A percentile compares a stretch with the other conserved stretches of the same genome.
Conservation (phyloP, 2,113 vertebrate species). For the Himantopus leucocephalus region DNA sequence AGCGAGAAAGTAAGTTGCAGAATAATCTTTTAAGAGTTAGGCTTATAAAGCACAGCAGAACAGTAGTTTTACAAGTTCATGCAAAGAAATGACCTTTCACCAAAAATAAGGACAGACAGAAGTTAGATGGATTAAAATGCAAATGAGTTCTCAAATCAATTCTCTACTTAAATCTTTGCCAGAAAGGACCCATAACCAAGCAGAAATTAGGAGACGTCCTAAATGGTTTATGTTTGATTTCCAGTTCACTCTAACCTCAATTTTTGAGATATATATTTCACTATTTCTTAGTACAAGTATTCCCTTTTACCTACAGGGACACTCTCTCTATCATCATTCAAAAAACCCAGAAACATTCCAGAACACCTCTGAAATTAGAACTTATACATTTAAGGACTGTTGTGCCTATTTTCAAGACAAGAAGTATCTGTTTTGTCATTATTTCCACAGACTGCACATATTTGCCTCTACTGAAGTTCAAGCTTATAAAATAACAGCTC, state of each 20-base stretch:
- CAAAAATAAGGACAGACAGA: neutral
- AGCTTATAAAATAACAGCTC: neutral
- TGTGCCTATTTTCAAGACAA: neutral
- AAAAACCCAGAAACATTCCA: neutral
- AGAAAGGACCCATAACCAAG: neutral
- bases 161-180: neutral
- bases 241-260: neutral
- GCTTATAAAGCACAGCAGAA: neutral
- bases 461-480: neutral
- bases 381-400: neutral
- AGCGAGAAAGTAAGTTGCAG: neutral
- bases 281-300: neutral
- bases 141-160: neutral
- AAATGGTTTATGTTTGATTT: neutral
- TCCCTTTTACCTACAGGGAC: neutral
- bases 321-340: neutral
- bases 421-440: neutral
- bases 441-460: neutral
- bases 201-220: neutral
- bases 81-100: neutral
- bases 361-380: neutral
- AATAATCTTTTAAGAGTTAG: neutral
- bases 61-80: neutral
- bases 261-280: neutral
- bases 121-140: neutral